These are phyloP conservation scores for Xylophagus ater DNA, from an alignment of 2,888 invertebrate genomes.

Conservation along the genomic window DNA sequence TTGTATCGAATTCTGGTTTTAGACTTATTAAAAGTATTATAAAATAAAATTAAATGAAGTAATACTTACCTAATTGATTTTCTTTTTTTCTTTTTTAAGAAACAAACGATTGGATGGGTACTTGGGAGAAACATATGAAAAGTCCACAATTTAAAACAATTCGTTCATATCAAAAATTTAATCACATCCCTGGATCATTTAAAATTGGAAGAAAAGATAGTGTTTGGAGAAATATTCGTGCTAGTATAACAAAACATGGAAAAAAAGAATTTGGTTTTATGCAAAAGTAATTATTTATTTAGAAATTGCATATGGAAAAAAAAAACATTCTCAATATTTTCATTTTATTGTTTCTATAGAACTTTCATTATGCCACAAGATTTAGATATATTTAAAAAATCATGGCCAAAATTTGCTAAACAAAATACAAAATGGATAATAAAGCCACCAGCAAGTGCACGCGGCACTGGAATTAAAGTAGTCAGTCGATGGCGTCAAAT, in stretches of 20 bases:
- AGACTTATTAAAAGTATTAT: conserved; percentile 67
- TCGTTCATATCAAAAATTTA: conserved; percentile 88
- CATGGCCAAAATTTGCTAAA: conserved; percentile 72
- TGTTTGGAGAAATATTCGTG: conserved; percentile 74
- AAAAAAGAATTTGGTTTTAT: conserved; percentile 74
- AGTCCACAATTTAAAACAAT: conserved; percentile 73
- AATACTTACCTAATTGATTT: background rate
- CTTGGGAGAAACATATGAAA: conserved; percentile 98
- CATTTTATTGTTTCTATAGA: conserved; percentile 30
- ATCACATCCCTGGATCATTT: conserved; percentile 97
- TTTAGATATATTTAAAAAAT: conserved; percentile 64
- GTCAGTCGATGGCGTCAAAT: conserved; percentile 90
- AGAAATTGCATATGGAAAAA: background rate
- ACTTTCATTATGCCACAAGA: conserved; percentile 89
- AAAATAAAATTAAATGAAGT: conserved; percentile 15
- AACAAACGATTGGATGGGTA: conserved; percentile 85
- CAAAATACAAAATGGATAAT: conserved; percentile 86
- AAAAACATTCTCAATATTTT: background rate
- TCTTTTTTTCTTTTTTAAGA: conserved; percentile 43
- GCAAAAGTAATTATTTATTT: conserved; percentile 44
- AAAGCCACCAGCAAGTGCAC: conserved; percentile 94
- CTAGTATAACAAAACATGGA: conserved; percentile 43
- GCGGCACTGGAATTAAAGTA: conserved; percentile 92
- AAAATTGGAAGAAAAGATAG: conserved; percentile 94
- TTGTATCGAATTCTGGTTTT: conserved; percentile 77